Evolutionary conservation across 2,888 invertebrate genomes (phyloP).

Genomic region (Conomelus anceps): DNA sequence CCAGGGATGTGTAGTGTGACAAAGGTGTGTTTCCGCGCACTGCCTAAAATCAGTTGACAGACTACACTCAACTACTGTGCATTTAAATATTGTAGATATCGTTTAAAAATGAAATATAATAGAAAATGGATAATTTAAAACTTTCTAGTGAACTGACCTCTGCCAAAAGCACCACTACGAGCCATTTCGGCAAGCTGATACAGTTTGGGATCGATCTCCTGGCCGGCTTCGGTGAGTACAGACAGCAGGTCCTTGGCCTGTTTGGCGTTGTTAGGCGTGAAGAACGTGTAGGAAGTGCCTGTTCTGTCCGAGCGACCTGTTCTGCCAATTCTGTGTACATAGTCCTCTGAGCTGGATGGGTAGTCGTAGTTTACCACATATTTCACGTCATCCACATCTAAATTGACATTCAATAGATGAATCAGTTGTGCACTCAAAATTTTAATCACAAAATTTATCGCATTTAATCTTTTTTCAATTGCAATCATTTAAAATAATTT

Average conservation of each 20-base stretch:
- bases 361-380: slow-evolving; percentile 99
- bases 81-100: too few relatives aligned
- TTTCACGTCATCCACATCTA: slow-evolving; percentile 98
- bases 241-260: slow-evolving; percentile 88
- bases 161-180: slow-evolving; percentile 31
- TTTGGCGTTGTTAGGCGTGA: slow-evolving; percentile 82
- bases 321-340: slow-evolving; percentile 93
- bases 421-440: too few relatives aligned
- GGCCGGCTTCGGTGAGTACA: slow-evolving; percentile 89
- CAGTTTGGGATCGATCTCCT: slow-evolving; percentile 79
- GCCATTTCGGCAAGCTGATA: slow-evolving; percentile 34
- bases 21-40: too few relatives aligned
- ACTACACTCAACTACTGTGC: too few relatives aligned
- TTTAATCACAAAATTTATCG: background rate
- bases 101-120: background rate
- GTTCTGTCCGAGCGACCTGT: slow-evolving; percentile 89
- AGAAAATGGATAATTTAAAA: background rate
- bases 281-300: slow-evolving; percentile 94
- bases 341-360: slow-evolving; percentile 95
- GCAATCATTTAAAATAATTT: too few relatives aligned
- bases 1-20: too few relatives aligned
- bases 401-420: background rate
- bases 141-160: slow-evolving; percentile 4
- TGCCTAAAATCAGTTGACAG: too few relatives aligned
- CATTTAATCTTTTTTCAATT: background rate